Percentiles rank a stretch among this genome's conserved stretches.
Conservation (phyloP, 2,113 vertebrate genomes). For the Gracilinanus agilis region DNA sequence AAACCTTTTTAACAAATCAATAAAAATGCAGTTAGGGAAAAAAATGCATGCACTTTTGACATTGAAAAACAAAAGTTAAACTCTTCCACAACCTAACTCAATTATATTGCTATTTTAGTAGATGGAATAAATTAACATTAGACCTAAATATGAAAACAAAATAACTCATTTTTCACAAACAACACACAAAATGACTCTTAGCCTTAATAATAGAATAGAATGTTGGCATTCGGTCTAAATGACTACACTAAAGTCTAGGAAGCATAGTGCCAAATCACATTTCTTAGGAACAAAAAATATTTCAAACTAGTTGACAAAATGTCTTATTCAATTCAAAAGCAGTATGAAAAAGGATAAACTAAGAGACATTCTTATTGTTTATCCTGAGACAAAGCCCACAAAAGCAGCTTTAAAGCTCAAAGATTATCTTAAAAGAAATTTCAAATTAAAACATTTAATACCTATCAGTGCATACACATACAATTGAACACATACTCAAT, state of each 20-base stretch:
- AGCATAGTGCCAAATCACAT: not conserved
- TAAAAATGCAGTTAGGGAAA: constrained; percentile 73
- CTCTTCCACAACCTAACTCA: constrained; percentile 66
- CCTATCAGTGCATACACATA: not conserved
- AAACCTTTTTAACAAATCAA: constrained; percentile 88
- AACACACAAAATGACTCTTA: constrained; percentile 8
- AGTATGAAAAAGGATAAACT: not conserved
- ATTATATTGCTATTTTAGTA: constrained; percentile 47
- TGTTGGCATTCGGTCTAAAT: not conserved
- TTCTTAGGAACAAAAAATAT: not conserved
- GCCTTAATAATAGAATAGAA: constrained; percentile 9
- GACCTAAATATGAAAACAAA: constrained; percentile 73
- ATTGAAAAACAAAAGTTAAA: constrained; percentile 80
- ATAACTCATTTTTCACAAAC: constrained; percentile 50
- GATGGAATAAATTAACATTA: constrained; percentile 61
- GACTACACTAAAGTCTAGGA: not conserved
- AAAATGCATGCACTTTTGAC: constrained; percentile 72
- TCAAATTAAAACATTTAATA: not conserved
- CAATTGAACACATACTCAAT: not conserved
- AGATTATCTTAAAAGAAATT: not conserved
- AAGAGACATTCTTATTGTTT: not conserved
- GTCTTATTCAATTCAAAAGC: not conserved
- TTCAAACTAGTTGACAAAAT: not conserved
- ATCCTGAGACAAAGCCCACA: not conserved
- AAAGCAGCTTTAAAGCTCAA: not conserved